A percentile compares a stretch with the other conserved stretches of the same genome.
Conservation (phyloP, 1,140 invertebrate genomes). For the Lucilia cuprina region DNA sequence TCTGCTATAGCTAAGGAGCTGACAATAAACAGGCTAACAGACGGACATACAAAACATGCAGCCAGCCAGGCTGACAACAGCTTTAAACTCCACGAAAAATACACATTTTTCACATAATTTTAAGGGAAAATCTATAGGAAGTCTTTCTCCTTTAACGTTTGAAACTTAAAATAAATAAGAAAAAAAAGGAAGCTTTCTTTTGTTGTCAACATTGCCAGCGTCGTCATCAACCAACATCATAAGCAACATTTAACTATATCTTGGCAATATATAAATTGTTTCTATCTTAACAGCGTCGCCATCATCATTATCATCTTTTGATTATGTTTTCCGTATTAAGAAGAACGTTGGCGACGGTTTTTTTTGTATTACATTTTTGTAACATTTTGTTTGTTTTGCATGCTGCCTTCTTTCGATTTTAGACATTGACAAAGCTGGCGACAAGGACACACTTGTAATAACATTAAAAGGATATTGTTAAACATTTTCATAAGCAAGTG, state of each 20-base stretch:
- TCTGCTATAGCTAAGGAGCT: not conserved
- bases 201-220: not conserved
- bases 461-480: conserved; percentile 63
- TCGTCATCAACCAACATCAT: not conserved
- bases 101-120: not conserved
- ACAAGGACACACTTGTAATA: conserved; percentile 62
- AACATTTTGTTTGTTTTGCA: not conserved
- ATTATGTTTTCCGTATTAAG: not conserved
- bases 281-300: not conserved
- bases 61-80: not conserved
- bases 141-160: too few relatives aligned
- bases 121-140: too few relatives aligned
- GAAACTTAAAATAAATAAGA: too few relatives aligned
- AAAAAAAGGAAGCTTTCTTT: not conserved
- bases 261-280: not conserved
- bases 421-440: conserved; percentile 62
- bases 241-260: not conserved
- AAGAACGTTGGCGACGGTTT: not conserved
- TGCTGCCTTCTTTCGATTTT: conserved; percentile 27
- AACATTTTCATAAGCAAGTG: conserved; percentile 61
- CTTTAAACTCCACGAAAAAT: not conserved
- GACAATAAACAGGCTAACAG: not conserved
- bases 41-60: too few relatives aligned
- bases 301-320: conserved; percentile 19
- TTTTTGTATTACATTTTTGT: not conserved